Conservation (phyloP, 2,797 vertebrate genomes). For the Crocidura indochinensis region DNA sequence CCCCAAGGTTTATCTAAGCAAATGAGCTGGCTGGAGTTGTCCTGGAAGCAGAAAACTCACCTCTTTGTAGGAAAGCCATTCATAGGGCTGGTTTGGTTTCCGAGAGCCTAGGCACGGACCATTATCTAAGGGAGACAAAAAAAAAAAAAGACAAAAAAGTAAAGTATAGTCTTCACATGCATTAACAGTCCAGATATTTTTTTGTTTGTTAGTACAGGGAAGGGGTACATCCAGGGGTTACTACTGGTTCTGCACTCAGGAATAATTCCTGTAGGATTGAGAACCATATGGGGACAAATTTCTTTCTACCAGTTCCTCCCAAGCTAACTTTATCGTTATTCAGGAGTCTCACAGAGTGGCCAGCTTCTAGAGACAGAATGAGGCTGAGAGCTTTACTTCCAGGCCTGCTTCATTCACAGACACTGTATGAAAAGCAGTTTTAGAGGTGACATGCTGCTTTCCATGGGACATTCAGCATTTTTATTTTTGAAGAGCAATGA, state of each 20-base stretch:
- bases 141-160: background rate
- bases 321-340: background rate
- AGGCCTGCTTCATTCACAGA: too few species aligned
- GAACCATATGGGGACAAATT: background rate
- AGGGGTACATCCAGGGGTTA: too few species aligned
- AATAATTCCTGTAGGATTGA: too few species aligned
- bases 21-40: rapidly evolving
- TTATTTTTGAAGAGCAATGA: too few species aligned
- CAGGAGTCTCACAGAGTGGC: background rate
- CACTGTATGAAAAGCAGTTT: too few species aligned
- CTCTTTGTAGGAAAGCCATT: constrained; percentile 96
- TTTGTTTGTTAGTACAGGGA: too few species aligned
- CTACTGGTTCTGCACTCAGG: too few species aligned
- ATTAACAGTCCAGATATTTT: background rate
- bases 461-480: too few species aligned
- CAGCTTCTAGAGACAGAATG: background rate
- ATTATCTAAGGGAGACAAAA: constrained; percentile 90
- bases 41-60: constrained; percentile 88
- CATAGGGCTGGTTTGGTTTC: constrained; percentile 96
- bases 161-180: background rate
- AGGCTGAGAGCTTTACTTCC: too few species aligned
- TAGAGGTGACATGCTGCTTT: background rate
- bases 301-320: background rate
- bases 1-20: rapidly evolving
- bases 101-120: constrained; percentile 98